These are phyloP conservation scores for Coremacera marginata DNA, from an alignment of 2,888 invertebrate species.

Conservation along the genomic window DNA sequence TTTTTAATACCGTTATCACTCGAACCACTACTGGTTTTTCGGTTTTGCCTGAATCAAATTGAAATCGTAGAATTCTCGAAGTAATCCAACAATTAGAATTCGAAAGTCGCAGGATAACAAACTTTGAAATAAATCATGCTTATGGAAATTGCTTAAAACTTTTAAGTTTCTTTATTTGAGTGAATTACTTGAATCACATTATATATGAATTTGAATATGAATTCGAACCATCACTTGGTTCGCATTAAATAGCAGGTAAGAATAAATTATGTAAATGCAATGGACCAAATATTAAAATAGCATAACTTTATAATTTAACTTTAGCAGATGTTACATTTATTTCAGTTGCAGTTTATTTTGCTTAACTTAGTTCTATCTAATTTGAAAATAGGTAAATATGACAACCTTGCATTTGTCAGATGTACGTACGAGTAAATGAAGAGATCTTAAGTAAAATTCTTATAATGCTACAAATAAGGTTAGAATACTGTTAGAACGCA, in stretches of 20 bases:
- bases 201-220: conserved; percentile 46
- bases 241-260: conserved; percentile 5
- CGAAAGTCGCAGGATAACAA: conserved; percentile 42
- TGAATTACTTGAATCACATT: conserved; percentile 61
- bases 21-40: conserved; percentile 3
- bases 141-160: conserved; percentile 47
- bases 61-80: conserved; percentile 57
- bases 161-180: conserved; percentile 59
- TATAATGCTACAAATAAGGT: no score
- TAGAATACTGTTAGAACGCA: no score
- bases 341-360: no score
- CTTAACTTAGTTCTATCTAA: no score
- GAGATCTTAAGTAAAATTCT: no score
- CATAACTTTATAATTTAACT: no score
- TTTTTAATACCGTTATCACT: conserved; percentile 41
- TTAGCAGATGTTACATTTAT: no score
- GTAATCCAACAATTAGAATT: conserved; percentile 66
- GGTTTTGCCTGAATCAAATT: conserved; percentile 46
- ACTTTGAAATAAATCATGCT: conserved; percentile 54
- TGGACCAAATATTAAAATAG: no score
- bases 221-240: neutral
- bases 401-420: no score
- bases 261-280: neutral
- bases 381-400: no score
- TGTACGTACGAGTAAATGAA: no score